Conservation (phyloP, 2,888 invertebrate species). For the Cerceris rybyensis region DNA sequence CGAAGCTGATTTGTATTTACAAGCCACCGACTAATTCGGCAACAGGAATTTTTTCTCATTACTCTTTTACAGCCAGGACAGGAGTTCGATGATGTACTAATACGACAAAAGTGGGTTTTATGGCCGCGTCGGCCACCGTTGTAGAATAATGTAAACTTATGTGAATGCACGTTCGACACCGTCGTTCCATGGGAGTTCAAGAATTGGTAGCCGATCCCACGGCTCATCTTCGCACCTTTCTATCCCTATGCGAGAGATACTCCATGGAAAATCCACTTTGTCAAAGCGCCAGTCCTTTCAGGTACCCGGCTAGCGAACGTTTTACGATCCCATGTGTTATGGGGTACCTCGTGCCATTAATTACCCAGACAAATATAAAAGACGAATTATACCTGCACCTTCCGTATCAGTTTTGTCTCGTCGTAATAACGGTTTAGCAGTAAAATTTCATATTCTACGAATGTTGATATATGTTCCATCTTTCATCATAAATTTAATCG, state of each 20-base stretch:
- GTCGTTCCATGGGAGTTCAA: slow-evolving; percentile 31
- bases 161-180: slow-evolving; percentile 43
- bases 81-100: slow-evolving; percentile 49
- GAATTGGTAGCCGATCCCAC: slow-evolving; percentile 51
- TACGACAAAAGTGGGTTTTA: slow-evolving; percentile 54
- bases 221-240: slow-evolving; percentile 51
- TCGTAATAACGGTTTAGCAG: slow-evolving; percentile 43
- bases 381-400: slow-evolving; percentile 51
- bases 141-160: slow-evolving; percentile 57
- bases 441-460: slow-evolving; percentile 43
- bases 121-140: slow-evolving; percentile 41
- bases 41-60: slow-evolving; percentile 32
- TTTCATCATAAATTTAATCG: slow-evolving; percentile 10
- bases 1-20: slow-evolving; percentile 1
- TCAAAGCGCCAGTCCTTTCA: slow-evolving; percentile 42
- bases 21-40: neutral
- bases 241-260: slow-evolving; percentile 7
- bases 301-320: neutral
- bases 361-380: slow-evolving; percentile 59
- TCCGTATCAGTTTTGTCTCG: slow-evolving; percentile 35
- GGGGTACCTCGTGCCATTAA: slow-evolving; percentile 47
- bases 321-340: slow-evolving; percentile 41
- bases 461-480: slow-evolving; percentile 41
- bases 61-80: slow-evolving; percentile 34
- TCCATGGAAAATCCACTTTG: slow-evolving; percentile 56